Evolutionary conservation across 2,888 invertebrate species (phyloP), one percentile per base, ranked within the genome.

Genomic region (Mantis religiosa): DNA sequence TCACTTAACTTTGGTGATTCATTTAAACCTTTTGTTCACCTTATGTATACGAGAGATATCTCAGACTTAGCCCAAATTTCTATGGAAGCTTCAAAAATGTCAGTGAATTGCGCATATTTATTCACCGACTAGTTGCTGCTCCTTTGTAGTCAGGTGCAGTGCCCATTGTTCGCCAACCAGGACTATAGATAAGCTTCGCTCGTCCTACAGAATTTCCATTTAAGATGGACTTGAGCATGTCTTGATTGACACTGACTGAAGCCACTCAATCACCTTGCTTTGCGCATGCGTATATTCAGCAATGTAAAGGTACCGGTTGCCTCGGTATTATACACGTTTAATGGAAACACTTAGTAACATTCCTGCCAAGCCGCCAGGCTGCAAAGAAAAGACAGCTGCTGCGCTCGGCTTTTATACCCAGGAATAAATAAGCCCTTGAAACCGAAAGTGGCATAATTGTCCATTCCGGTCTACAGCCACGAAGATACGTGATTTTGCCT

Each of bases 171-270:
- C 71, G 6, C 30, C 27, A 87, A 87, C 87, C 81, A 82, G 34
- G 87, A 87, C 87, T 87, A 82, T 82, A 87, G 81, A 86, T 28
- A 28, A 9, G 28, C 71, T 28, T 54, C 4, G 86, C n/a, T 20
- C 25, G 47, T 54, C n/a, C 2, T 41, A 41, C 20, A 34, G 54
- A 27, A 87, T 87, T 87, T 87, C 87, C 87, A 87, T 87, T 87
- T 27, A 28, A 41, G 41, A 87, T 28, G 87, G 87, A 87, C 87
- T 81, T 82, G 82, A 87, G 82, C 82, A 14, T 82, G 81, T 87
- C 87, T 87, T 87, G 87, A 87, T 87, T 87, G 87, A 87, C 87
- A 87, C 82, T 87, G 87, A 87, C 87, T 87, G 87, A 87, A 87
- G 82, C 87, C 41, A 34, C 87, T 87, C 87, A 87, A 87, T 87